These are phyloP conservation scores for Mandrillus leucophaeus DNA, from an alignment of 2,113 vertebrate species.

Conservation along the genomic window DNA sequence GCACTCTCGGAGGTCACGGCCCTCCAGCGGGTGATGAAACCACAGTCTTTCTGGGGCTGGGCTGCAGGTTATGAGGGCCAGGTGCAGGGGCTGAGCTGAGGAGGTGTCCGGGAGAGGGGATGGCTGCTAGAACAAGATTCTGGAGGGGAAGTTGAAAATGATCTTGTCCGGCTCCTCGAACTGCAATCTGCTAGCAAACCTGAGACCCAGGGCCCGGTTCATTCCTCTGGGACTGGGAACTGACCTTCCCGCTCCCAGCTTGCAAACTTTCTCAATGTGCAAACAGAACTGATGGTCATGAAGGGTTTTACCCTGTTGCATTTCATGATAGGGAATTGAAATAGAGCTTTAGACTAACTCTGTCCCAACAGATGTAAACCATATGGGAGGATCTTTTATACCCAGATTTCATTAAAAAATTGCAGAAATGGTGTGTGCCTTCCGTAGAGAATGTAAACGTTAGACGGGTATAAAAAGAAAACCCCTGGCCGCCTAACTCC, in stretches of 20 bases:
- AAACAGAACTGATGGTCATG: fast-evolving
- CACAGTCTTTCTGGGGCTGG: neutral
- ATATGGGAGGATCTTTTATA: neutral
- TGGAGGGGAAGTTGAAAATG: neutral
- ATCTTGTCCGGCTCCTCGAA: too few species aligned
- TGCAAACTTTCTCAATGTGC: fast-evolving
- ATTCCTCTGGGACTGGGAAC: fast-evolving
- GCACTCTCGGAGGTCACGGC: fast-evolving
- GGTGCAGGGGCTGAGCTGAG: too few species aligned
- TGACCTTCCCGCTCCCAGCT: neutral
- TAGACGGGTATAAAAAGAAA: fast-evolving
- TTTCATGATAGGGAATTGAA: neutral
- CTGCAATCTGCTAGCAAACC: neutral
- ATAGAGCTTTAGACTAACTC: too few species aligned
- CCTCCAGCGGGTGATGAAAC: neutral
- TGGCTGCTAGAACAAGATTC: neutral
- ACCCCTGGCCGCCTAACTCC: fast-evolving
- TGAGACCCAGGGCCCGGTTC: neutral
- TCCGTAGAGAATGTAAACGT: fast-evolving
- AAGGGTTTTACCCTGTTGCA: too few species aligned
- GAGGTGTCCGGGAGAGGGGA: fast-evolving
- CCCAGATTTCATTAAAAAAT: neutral
- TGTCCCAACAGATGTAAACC: neutral
- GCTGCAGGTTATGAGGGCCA: fast-evolving
- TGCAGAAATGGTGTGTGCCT: neutral